A percentile compares a stretch with the other conserved stretches of the same genome.
Conservation (phyloP, 2,797 vertebrate species). For the Diceros bicornis region DNA sequence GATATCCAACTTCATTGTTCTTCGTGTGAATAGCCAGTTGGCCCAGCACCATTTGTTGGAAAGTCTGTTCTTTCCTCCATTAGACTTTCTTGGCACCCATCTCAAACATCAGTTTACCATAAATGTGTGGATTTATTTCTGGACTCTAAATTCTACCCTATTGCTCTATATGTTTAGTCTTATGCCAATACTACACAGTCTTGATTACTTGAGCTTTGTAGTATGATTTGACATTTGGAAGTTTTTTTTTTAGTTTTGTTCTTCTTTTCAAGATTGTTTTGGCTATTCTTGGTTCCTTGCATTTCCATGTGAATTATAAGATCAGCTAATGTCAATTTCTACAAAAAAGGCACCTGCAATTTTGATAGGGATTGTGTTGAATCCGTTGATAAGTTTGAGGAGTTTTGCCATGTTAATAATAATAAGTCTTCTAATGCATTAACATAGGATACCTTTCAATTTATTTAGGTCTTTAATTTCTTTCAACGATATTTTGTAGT, state of each 20-base stretch:
- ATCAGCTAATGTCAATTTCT: neutral
- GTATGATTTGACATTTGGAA: neutral
- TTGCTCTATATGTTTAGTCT: neutral
- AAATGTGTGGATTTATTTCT: neutral
- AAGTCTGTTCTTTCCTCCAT: neutral
- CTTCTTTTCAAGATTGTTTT: neutral
- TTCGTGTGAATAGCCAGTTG: too few species aligned
- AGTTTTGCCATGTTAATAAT: neutral
- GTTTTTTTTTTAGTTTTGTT: neutral
- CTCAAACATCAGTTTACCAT: neutral
- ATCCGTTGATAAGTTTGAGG: neutral
- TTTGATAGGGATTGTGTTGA: neutral
- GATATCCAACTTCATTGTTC: too few species aligned
- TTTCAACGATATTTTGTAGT: neutral
- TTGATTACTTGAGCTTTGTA: neutral
- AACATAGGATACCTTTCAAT: neutral
- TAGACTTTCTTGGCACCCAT: neutral
- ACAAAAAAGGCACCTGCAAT: neutral
- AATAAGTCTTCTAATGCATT: neutral
- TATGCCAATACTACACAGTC: neutral
- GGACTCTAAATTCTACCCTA: neutral
- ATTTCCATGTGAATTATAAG: neutral
- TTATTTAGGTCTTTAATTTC: neutral
- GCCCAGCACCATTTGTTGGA: neutral
- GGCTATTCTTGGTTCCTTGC: neutral